Percentiles rank a stretch among this genome's conserved stretches.
Conservation (phyloP, 2,888 invertebrate species). For the Papilio elwesi region DNA sequence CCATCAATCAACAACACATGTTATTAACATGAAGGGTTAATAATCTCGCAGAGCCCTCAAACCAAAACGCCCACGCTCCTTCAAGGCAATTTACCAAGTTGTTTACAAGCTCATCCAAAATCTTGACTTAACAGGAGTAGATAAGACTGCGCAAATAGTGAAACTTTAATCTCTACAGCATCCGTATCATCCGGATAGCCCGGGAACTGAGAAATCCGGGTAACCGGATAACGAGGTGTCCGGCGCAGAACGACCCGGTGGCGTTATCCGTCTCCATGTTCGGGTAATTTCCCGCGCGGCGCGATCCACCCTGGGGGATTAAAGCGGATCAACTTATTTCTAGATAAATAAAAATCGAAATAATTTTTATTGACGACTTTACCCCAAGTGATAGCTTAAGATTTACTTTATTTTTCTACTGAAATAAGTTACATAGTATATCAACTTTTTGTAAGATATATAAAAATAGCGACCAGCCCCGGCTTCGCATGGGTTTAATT, state of each 20-base stretch:
- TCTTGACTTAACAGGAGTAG: conserved; percentile 9
- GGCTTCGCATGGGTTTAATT: too few species aligned
- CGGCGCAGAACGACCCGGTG: conserved; percentile 23
- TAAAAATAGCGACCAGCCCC: too few species aligned
- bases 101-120: conserved; percentile 17
- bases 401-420: too few species aligned
- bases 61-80: neutral
- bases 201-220: conserved; percentile 17
- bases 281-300: conserved; percentile 28
- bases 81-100: neutral
- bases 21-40: neutral
- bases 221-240: conserved; percentile 36
- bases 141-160: conserved; percentile 16
- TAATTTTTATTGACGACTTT: neutral
- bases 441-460: too few species aligned
- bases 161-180: conserved; percentile 31
- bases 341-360: conserved; percentile 13
- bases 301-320: conserved; percentile 9
- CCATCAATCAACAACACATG: neutral
- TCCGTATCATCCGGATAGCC: conserved; percentile 11
- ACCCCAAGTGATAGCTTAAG: neutral
- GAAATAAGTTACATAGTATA: too few species aligned
- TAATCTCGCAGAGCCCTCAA: neutral
- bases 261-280: conserved; percentile 18
- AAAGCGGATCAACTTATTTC: neutral